Evolutionary conservation across 2,888 invertebrate species (phyloP).

Genomic region (Therioaphis trifolii): DNA sequence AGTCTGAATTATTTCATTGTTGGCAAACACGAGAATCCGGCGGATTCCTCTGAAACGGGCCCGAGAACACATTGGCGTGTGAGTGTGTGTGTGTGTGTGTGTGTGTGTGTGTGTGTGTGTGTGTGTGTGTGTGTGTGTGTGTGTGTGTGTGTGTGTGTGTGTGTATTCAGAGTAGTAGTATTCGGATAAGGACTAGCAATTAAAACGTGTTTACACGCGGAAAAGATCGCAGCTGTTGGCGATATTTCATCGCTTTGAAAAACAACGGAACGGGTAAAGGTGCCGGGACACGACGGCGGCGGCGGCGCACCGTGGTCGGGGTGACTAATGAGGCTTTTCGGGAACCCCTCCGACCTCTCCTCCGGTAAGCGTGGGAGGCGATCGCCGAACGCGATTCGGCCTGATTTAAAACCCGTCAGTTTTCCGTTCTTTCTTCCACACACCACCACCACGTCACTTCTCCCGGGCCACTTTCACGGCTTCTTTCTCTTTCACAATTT

Average conservation of each 20-base stretch:
- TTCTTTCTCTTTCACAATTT: neutral
- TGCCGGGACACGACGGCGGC: neutral
- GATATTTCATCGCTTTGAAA: slow-evolving; percentile 50
- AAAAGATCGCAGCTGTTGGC: slow-evolving; percentile 45
- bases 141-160: no score
- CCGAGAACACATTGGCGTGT: no score
- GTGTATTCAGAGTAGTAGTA: no score
- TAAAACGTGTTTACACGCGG: slow-evolving; percentile 41
- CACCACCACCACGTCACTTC: neutral
- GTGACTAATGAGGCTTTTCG: slow-evolving; percentile 51
- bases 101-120: no score
- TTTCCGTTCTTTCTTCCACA: neutral
- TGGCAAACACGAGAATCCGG: slow-evolving; percentile 4
- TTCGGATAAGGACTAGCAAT: slow-evolving; percentile 26
- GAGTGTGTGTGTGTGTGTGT: no score
- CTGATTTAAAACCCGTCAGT: neutral
- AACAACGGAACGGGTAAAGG: slow-evolving; percentile 16
- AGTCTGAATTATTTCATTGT: neutral
- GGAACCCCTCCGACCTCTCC: neutral
- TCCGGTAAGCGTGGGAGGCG: neutral
- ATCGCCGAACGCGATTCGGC: neutral
- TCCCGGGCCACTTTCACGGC: neutral
- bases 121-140: no score
- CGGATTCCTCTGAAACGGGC: no score
- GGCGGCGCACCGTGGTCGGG: neutral